Percentiles rank a stretch among this genome's conserved stretches.
These are phyloP conservation scores for Rallus limicola DNA, from an alignment of 2,113 vertebrate species.

Conservation along the genomic window DNA sequence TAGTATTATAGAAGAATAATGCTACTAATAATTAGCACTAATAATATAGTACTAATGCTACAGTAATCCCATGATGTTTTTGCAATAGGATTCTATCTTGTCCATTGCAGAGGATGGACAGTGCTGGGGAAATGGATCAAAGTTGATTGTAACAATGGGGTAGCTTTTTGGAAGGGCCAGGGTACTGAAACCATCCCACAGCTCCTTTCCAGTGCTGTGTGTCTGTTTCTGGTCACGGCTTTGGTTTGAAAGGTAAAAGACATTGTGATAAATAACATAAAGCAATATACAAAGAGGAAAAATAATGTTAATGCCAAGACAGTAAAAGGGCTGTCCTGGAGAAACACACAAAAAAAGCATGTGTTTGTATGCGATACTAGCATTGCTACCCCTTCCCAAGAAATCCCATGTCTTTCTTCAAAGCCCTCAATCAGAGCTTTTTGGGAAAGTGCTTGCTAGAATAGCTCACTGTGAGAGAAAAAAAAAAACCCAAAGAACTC, in stretches of 20 bases:
- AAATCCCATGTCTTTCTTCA: not conserved
- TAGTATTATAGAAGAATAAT: not conserved
- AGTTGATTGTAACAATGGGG: not conserved
- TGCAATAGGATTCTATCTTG: not conserved
- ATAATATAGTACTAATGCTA: not conserved
- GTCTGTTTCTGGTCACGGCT: not conserved
- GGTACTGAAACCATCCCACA: not conserved
- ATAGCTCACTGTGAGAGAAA: not conserved
- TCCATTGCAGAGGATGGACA: not conserved
- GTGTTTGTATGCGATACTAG: not conserved
- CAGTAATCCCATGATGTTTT: not conserved
- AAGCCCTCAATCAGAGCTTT: not conserved
- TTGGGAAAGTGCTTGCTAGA: not conserved
- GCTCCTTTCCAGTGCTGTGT: not conserved
- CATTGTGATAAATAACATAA: not conserved
- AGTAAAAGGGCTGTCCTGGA: not conserved
- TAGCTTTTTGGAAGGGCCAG: not conserved
- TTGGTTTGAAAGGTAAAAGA: not conserved
- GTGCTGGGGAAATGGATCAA: not conserved
- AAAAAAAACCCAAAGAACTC: fast-evolving
- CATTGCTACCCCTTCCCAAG: not conserved
- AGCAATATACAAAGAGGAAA: not conserved
- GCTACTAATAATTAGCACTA: not conserved
- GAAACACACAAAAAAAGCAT: not conserved
- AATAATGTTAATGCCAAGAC: not conserved